phyloP scores from a whole-genome alignment of 2,888 invertebrate species.

The Gastrophysa polygoni region DNA sequence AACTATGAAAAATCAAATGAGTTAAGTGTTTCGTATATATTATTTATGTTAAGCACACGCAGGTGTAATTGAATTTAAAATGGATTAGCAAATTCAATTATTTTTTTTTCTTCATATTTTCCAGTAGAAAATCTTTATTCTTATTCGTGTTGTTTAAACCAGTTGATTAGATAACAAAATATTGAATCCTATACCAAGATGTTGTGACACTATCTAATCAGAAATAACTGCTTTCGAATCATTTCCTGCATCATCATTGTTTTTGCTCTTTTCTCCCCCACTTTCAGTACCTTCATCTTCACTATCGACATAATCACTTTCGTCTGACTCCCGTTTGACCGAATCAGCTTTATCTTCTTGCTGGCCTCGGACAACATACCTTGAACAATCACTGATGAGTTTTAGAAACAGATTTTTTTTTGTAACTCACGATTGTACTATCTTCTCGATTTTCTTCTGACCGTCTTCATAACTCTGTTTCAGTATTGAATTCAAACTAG shows the following conservation, averaged over 20 bases:
- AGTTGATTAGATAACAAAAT: too few relatives aligned
- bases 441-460: conserved; percentile 42
- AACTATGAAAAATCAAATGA: too few relatives aligned
- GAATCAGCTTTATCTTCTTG: conserved; percentile 32
- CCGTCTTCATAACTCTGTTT: conserved; percentile 43
- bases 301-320: conserved; percentile 36
- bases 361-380: conserved; percentile 41
- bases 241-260: not conserved
- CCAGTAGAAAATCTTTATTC: too few relatives aligned
- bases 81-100: too few relatives aligned
- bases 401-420: not conserved
- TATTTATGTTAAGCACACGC: too few relatives aligned
- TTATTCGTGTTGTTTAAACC: too few relatives aligned
- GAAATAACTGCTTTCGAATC: not conserved
- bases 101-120: too few relatives aligned
- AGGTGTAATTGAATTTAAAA: too few relatives aligned
- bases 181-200: too few relatives aligned
- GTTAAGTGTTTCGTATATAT: too few relatives aligned
- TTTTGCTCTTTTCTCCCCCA: not conserved
- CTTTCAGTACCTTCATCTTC: conserved; percentile 17
- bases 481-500: conserved; percentile 42
- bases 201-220: not conserved
- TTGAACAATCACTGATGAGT: conserved; percentile 18
- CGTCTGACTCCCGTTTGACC: conserved; percentile 37
- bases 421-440: conserved; percentile 43